These are phyloP conservation scores for Neoascia interrupta DNA, from an alignment of 2,888 invertebrate genomes.

Conservation along the genomic window DNA sequence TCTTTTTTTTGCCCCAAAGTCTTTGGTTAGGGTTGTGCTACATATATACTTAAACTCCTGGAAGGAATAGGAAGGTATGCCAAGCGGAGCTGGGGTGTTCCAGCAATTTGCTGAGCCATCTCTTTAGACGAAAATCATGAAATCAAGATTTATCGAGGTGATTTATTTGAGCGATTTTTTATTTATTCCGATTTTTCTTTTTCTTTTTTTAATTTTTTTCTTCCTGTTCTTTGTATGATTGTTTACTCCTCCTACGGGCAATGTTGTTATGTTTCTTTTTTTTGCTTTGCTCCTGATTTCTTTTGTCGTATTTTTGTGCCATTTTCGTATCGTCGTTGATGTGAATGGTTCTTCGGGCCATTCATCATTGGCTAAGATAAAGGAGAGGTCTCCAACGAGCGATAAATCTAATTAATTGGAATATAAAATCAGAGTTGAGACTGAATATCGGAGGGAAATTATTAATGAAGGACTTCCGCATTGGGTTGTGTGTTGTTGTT, in stretches of 20 bases:
- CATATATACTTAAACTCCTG: not conserved
- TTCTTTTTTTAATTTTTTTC: not conserved
- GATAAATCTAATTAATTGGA: constrained; percentile 68
- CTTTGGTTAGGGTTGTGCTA: not conserved
- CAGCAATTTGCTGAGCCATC: constrained; percentile 55
- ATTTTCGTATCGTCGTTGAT: constrained; percentile 25
- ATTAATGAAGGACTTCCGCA: constrained; percentile 38
- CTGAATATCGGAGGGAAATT: constrained; percentile 61
- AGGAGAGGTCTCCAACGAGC: constrained; percentile 57
- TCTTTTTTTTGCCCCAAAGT: constrained; percentile 23
- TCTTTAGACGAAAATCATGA: too few relatives aligned
- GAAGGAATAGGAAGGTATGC: not conserved
- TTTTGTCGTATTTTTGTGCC: constrained; percentile 27
- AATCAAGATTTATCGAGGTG: constrained; percentile 67
- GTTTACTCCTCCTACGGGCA: not conserved
- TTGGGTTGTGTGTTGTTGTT: too few relatives aligned
- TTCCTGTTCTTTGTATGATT: constrained; percentile 6
- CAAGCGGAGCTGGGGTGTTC: constrained; percentile 38
- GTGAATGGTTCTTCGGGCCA: constrained; percentile 33
- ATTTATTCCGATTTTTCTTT: constrained; percentile 19
- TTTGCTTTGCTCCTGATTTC: not conserved
- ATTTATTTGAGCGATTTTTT: constrained; percentile 59
- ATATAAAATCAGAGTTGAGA: constrained; percentile 59
- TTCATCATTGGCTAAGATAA: constrained; percentile 58
- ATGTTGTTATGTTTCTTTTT: not conserved